These are phyloP conservation scores for Sarcophaga variegata DNA, from an alignment of 2,888 invertebrate species.

Conservation along the genomic window DNA sequence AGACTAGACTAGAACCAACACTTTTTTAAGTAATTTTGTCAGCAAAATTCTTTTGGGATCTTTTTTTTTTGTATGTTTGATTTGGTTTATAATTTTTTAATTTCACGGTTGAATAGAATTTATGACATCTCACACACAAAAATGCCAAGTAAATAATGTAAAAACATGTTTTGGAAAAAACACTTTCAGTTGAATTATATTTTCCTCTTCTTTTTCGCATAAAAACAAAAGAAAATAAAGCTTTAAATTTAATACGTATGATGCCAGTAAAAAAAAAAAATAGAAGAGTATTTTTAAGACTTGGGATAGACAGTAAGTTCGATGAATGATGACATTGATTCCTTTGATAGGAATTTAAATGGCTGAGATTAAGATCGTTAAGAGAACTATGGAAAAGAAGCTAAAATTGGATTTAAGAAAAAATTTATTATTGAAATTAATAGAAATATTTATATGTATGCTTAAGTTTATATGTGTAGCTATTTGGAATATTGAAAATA, in stretches of 20 bases:
- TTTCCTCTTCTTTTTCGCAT: not conserved
- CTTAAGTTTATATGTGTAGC: too few species aligned
- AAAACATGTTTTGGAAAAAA: conserved; percentile 26
- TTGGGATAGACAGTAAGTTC: conserved; percentile 54
- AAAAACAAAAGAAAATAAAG: not conserved
- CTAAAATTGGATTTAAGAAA: too few species aligned
- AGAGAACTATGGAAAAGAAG: conserved; percentile 13
- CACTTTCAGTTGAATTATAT: conserved; percentile 45
- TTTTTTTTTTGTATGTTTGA: conserved; percentile 15
- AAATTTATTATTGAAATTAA: too few species aligned
- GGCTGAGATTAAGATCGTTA: conserved; percentile 21
- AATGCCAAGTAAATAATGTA: conserved; percentile 13
- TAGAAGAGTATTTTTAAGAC: conserved; percentile 19
- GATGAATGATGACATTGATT: conserved; percentile 34
- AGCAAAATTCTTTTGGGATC: conserved; percentile 1
- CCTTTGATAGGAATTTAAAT: conserved; percentile 21
- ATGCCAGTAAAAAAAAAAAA: not conserved
- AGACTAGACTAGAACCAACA: too few species aligned
- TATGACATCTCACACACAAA: conserved; percentile 34
- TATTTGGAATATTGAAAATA: not conserved
- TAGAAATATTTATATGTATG: too few species aligned
- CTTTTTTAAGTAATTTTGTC: not conserved
- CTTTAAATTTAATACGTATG: not conserved
- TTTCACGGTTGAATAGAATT: conserved; percentile 79
- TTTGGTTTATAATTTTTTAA: conserved; percentile 69